Evolutionary conservation across 2,797 vertebrate genomes (phyloP).

Genomic region (Helicolenus hilgendorfi): DNA sequence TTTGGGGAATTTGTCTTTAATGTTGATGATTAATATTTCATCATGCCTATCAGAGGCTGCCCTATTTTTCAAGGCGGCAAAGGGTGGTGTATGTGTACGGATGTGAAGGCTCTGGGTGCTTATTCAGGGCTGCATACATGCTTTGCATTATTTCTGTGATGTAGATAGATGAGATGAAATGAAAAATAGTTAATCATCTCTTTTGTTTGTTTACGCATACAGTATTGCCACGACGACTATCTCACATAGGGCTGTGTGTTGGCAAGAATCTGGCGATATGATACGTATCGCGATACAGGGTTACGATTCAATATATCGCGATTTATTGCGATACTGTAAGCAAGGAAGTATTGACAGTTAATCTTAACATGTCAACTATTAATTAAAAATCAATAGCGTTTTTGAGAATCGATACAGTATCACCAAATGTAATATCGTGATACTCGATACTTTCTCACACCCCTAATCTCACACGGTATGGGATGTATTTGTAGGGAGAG

Average conservation of each 20-base stretch:
- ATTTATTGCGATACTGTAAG: too few relatives aligned
- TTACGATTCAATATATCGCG: too few relatives aligned
- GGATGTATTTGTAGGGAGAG: not conserved
- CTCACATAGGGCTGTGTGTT: not conserved
- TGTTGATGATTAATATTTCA: constrained; percentile 88
- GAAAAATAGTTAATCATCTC: not conserved
- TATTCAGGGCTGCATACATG: constrained; percentile 22
- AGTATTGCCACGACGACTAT: not conserved
- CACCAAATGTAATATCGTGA: too few relatives aligned
- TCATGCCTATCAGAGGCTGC: constrained; percentile 76
- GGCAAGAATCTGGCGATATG: too few relatives aligned
- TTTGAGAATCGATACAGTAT: too few relatives aligned
- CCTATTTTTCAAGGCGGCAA: constrained; percentile 77
- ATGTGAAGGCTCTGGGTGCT: constrained; percentile 22
- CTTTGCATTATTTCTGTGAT: constrained; percentile 32
- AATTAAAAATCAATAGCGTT: too few relatives aligned
- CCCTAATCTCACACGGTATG: too few relatives aligned
- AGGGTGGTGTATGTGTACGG: constrained; percentile 39
- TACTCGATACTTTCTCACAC: too few relatives aligned
- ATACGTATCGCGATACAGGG: too few relatives aligned
- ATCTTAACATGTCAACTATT: too few relatives aligned
- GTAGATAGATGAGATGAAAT: constrained; percentile 20
- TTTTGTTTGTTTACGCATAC: constrained; percentile 43
- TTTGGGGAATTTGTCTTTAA: constrained; percentile 86
- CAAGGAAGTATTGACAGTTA: too few relatives aligned